phyloP scores from a whole-genome alignment of 2,888 invertebrate genomes.

The Macropis europaea region DNA sequence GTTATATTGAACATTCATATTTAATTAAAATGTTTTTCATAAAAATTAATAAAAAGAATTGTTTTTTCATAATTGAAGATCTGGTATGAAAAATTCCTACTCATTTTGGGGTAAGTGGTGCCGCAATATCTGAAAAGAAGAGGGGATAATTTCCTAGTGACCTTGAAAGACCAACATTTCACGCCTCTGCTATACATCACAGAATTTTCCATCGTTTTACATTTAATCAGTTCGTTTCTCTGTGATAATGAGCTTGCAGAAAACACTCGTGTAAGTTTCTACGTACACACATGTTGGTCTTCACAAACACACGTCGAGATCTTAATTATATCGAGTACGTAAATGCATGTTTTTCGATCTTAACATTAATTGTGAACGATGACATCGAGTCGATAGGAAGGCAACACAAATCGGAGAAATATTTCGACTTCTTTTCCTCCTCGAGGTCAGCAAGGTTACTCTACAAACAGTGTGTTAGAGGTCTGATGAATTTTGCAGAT shows the following conservation, averaged over 20 bases:
- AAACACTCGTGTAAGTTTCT: neutral
- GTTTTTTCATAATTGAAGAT: no score
- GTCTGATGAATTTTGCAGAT: neutral
- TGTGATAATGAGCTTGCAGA: neutral
- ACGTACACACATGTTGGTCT: neutral
- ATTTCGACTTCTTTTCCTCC: neutral
- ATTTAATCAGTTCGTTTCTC: no score
- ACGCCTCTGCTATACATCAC: no score
- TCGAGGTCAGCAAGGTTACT: neutral
- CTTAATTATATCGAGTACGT: conserved; percentile 6
- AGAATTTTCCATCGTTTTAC: no score
- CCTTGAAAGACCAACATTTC: no score
- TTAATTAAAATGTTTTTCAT: no score
- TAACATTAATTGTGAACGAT: neutral
- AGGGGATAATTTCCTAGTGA: no score
- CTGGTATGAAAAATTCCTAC: no score
- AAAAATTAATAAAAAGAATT: no score
- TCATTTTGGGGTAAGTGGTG: no score
- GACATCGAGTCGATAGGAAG: neutral
- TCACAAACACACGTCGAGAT: neutral
- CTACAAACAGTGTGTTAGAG: neutral
- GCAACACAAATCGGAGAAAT: neutral
- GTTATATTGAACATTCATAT: no score
- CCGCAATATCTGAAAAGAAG: no score
- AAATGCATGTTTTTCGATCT: neutral